phyloP scores from a whole-genome alignment of 2,797 vertebrate species.

The Salmo trutta region DNA sequence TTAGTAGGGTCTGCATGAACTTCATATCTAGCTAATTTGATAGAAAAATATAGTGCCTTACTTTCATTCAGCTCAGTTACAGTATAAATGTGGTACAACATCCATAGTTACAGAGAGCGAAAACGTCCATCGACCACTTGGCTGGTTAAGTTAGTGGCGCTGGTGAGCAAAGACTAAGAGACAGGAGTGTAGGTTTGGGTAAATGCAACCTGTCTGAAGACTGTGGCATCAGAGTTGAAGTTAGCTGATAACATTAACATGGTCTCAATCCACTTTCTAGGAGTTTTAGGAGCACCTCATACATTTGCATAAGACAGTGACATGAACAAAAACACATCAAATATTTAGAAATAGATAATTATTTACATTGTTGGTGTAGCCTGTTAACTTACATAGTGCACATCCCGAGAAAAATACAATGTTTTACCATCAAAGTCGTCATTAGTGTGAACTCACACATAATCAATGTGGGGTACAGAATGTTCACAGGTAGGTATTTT shows the following conservation, averaged over 20 bases:
- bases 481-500: not conserved
- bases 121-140: slow-evolving; percentile 14
- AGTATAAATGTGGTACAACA: not conserved
- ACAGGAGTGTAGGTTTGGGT: slow-evolving; percentile 16
- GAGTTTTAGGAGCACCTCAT: not conserved
- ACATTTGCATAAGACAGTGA: not conserved
- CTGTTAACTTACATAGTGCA: slow-evolving; percentile 36
- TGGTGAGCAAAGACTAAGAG: slow-evolving; percentile 35
- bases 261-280: not conserved
- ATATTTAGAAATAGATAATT: slow-evolving; percentile 15
- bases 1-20: not conserved
- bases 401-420: slow-evolving; percentile 35
- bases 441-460: slow-evolving; percentile 5
- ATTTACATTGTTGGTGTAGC: slow-evolving; percentile 8
- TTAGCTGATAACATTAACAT: too few species aligned
- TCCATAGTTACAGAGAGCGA: slow-evolving; percentile 12
- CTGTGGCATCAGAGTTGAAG: slow-evolving; percentile 19
- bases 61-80: not conserved
- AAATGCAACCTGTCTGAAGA: slow-evolving; percentile 9
- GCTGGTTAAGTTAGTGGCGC: slow-evolving; percentile 33
- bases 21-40: not conserved
- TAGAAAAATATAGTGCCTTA: not conserved
- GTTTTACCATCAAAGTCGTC: slow-evolving; percentile 16
- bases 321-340: not conserved
- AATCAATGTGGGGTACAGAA: not conserved